Conservation (phyloP, 2,797 vertebrate species). For the Peromyscus attwateri region DNA sequence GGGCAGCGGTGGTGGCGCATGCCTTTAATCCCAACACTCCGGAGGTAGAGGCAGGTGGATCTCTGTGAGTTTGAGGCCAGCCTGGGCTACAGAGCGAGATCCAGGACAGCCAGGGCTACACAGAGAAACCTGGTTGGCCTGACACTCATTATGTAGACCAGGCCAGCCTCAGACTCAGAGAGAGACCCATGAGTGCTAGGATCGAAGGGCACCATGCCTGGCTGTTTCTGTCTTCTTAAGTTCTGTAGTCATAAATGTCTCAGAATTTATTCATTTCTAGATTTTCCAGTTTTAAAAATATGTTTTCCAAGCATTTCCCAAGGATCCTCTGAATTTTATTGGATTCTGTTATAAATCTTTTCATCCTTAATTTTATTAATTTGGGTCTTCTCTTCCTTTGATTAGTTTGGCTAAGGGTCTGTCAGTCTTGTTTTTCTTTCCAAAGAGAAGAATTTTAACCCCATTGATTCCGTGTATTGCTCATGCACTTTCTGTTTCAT, state of each 20-base stretch:
- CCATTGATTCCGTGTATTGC: background rate
- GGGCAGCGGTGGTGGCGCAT: too few species aligned
- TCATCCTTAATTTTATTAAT: background rate
- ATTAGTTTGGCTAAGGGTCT: background rate
- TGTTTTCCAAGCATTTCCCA: background rate
- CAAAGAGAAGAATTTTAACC: background rate
- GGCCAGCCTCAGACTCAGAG: background rate
- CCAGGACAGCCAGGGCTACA: too few species aligned
- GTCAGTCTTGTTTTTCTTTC: background rate
- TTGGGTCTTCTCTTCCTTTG: background rate
- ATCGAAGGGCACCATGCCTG: background rate
- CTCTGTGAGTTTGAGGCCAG: too few species aligned
- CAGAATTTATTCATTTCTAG: background rate
- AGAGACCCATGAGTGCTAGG: background rate
- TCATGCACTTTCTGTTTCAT: background rate
- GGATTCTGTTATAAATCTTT: background rate
- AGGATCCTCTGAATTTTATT: background rate
- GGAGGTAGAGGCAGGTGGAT: too few species aligned
- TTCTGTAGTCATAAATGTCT: background rate
- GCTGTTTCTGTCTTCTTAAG: background rate
- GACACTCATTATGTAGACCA: background rate
- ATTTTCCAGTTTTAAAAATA: background rate
- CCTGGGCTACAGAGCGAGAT: too few species aligned
- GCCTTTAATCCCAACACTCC: too few species aligned
- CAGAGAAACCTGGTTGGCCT: background rate